A percentile compares a stretch with the other conserved stretches of the same genome.
phyloP scores from a whole-genome alignment of 2,113 vertebrate genomes.

The Uropsilus gracilis region DNA sequence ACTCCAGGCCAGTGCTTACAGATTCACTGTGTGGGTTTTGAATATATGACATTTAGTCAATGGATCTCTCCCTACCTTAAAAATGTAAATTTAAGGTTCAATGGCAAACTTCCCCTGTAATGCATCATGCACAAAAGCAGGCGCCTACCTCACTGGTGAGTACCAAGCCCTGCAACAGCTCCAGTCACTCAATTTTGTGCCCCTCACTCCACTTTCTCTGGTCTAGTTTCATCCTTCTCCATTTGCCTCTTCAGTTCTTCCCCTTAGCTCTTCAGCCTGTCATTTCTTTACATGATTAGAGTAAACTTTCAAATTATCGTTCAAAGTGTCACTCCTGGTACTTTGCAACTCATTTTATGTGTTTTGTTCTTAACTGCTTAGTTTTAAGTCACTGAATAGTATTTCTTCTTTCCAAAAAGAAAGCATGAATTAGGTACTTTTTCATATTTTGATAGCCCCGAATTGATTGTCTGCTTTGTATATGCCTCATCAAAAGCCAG shows the following conservation, averaged over 20 bases:
- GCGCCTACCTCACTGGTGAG: not conserved
- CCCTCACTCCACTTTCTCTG: not conserved
- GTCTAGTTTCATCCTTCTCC: not conserved
- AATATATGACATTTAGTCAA: not conserved
- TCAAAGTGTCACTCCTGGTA: not conserved
- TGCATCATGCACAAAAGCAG: not conserved
- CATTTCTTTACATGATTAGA: not conserved
- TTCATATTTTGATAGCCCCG: not conserved
- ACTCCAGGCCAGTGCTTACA: not conserved
- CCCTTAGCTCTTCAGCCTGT: not conserved
- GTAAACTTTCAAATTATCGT: not conserved
- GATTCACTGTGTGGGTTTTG: not conserved
- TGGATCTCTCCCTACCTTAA: not conserved
- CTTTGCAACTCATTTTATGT: not conserved
- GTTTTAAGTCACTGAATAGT: not conserved
- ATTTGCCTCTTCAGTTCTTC: not conserved
- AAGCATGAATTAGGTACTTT: not conserved
- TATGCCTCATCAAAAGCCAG: not conserved
- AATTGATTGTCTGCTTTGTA: not conserved
- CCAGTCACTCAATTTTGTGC: rapidly evolving
- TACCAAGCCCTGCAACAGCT: not conserved
- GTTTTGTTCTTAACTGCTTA: not conserved
- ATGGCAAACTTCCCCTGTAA: not conserved
- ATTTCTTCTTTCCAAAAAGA: not conserved
- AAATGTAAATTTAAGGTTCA: not conserved